Base-by-base conservation (phyloP, 2,797 vertebrate species). In the Pipistrellus nathusii region DNA sequence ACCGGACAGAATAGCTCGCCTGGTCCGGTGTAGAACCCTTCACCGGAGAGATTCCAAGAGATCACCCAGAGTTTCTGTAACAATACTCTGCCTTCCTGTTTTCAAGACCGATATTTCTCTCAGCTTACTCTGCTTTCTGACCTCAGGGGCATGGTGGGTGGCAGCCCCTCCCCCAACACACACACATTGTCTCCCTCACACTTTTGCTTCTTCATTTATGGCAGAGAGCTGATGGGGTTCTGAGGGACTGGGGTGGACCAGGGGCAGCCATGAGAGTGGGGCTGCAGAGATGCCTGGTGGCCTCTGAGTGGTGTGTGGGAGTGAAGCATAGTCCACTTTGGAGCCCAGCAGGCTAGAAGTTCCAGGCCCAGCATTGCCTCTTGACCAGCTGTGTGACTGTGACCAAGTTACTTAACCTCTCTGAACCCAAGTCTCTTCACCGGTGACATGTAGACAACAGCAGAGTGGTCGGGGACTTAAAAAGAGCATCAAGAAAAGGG, bases 401-500 rank as follows among this genome's bases (percentile, higher is more conserved):
- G 35, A 57, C 32, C 78, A 80, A 59, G 75, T 64, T 55, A 27
- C 71, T 72, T 53, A 73, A 48, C n/a, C 46, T 80, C 51, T 92
- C 46, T 80, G 64, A 73, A 71, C 14, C 68, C 38, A 1, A 0
- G 8, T 64, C 51, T 85, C 80, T 73, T 83, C 51, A 14, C 76
- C 23, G 38, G 48, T 69, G 53, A 73, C 32, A 30, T 25, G 3
- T 18, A 44, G 35, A 1, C 41, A 27, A 1, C 17, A 21, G 1
- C 25, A 46, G 64, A 73, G 38, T 35, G 55, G 51, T 38, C 18
- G 12, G 80, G 30, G 48, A 35, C 9, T n/a, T 21, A 48, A 64
- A 44, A 64, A 23, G 3, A 78, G 51, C n/a, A 6, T 62, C 17
- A 7, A 25, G 3, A 20, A 46, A 38, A 72, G 72, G 77, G 59